These are phyloP conservation scores for Aphaenogaster ashmeadi DNA, from an alignment of 1,140 invertebrate genomes.

Conservation along the genomic window DNA sequence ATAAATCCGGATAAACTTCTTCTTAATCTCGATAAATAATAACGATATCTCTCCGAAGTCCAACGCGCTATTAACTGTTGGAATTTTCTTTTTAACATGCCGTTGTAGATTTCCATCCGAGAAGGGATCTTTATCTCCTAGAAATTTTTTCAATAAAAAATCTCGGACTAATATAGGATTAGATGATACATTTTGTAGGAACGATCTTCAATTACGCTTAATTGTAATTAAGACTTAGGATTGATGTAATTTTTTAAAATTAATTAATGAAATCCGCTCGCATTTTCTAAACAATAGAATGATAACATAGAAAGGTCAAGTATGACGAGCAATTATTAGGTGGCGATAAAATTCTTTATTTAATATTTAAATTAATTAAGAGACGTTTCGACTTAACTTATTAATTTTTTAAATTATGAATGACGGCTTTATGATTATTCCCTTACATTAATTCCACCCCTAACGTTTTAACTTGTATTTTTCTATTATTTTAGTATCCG, in stretches of 20 bases:
- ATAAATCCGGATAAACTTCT: constrained; percentile 11
- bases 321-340: too few species aligned
- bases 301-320: too few species aligned
- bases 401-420: neutral
- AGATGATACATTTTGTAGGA: neutral
- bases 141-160: neutral
- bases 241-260: neutral
- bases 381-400: too few species aligned
- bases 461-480: neutral
- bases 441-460: neutral
- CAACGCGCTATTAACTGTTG: neutral
- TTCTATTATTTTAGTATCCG: neutral
- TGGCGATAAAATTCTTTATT: too few species aligned
- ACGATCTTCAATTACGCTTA: neutral
- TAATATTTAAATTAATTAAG: too few species aligned
- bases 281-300: too few species aligned
- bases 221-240: neutral
- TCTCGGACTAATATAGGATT: neutral
- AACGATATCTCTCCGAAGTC: neutral
- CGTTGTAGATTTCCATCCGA: neutral
- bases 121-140: neutral
- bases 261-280: too few species aligned
- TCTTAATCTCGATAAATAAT: constrained; percentile 15
- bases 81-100: neutral
- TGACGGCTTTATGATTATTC: neutral